A percentile compares a stretch with the other conserved stretches of the same genome.
These are phyloP conservation scores for Synanthedon formicaeformis DNA, from an alignment of 2,888 invertebrate species.

Conservation along the genomic window DNA sequence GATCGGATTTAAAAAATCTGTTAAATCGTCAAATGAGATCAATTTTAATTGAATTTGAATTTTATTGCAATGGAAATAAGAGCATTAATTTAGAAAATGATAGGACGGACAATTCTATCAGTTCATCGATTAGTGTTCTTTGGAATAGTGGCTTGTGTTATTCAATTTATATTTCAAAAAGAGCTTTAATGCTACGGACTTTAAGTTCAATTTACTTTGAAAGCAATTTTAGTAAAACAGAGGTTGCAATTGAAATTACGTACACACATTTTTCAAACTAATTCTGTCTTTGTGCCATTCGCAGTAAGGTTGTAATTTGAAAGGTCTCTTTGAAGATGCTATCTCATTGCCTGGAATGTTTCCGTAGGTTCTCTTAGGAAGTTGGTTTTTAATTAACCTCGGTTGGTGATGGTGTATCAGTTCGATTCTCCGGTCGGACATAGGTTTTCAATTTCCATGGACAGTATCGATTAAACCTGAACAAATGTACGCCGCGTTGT, in stretches of 20 bases:
- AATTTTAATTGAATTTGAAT: too few relatives aligned
- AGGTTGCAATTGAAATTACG: slow-evolving; percentile 7
- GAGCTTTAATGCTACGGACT: slow-evolving; percentile 1
- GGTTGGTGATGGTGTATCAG: slow-evolving; percentile 15
- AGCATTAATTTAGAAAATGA: too few relatives aligned
- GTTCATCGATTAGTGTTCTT: slow-evolving; percentile 8
- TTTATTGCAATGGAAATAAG: too few relatives aligned
- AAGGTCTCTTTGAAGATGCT: slow-evolving; percentile 2
- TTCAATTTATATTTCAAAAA: slow-evolving; percentile 2
- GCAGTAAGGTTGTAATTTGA: background rate
- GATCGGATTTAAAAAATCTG: too few relatives aligned
- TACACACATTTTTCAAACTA: background rate
- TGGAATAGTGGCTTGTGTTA: slow-evolving; percentile 7
- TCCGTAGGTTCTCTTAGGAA: slow-evolving; percentile 4
- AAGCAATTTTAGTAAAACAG: slow-evolving; percentile 1
- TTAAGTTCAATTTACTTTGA: slow-evolving; percentile 2
- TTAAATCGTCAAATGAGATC: too few relatives aligned
- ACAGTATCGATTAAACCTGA: slow-evolving; percentile 14
- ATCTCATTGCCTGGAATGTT: slow-evolving; percentile 3
- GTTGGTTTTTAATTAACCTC: slow-evolving; percentile 18
- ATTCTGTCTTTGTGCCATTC: background rate
- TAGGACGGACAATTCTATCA: background rate
- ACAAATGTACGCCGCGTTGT: slow-evolving; percentile 1
- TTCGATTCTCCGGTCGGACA: slow-evolving; percentile 16
- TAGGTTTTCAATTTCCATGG: slow-evolving; percentile 12